phyloP scores from a whole-genome alignment of 2,113 vertebrate species.

The Parotia lawesii region DNA sequence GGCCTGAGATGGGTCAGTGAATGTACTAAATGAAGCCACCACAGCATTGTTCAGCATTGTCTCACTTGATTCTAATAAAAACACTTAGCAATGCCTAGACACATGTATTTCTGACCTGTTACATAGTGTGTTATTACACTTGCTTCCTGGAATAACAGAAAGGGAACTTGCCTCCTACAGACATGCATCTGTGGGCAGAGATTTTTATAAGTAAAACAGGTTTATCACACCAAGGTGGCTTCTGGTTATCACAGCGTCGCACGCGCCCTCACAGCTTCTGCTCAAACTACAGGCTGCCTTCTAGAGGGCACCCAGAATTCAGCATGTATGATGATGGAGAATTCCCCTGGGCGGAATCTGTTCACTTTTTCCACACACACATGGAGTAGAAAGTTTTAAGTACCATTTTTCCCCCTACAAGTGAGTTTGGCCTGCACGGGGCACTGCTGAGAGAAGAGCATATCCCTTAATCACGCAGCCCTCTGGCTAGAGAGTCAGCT shows the following conservation, averaged over 20 bases:
- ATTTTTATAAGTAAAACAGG: neutral
- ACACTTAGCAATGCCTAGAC: constrained; percentile 9
- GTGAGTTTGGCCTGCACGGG: neutral
- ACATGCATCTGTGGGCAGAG: neutral
- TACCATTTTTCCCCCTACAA: neutral
- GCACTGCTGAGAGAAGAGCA: neutral
- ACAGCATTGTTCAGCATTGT: constrained; percentile 21
- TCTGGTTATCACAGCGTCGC: neutral
- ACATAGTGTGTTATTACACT: neutral
- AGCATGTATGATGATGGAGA: neutral
- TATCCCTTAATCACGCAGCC: neutral
- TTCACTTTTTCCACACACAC: neutral
- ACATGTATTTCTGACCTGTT: constrained; percentile 29
- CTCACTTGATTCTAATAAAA: constrained; percentile 29
- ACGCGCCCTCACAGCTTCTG: neutral
- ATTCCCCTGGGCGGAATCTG: neutral
- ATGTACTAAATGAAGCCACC: constrained; percentile 33
- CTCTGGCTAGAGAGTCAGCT: neutral
- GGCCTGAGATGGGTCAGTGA: constrained; percentile 42
- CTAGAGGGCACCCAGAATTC: neutral
- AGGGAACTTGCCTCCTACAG: neutral
- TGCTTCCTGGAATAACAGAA: constrained; percentile 4
- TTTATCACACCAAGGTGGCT: neutral
- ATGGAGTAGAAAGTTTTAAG: neutral
- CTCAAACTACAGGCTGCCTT: neutral